A percentile compares a stretch with the other conserved stretches of the same genome.
Conservation (phyloP, 2,113 vertebrate species). For the Meles meles region DNA sequence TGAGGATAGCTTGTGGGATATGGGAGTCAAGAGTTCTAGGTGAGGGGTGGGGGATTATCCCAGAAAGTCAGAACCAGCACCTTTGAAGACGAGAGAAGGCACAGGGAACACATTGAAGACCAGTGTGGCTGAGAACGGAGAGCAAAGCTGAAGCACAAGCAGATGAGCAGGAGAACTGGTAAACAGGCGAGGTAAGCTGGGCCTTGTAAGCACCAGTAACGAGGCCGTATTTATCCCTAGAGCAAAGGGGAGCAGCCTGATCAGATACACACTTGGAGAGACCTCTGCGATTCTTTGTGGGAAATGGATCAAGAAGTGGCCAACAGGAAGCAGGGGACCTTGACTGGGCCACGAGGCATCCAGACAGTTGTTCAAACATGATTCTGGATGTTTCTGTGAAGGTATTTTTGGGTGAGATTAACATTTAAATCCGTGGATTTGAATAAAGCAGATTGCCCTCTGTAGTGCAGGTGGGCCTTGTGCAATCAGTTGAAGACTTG, state of each 20-base stretch:
- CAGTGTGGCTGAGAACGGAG: background rate
- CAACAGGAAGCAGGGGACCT: background rate
- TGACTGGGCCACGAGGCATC: background rate
- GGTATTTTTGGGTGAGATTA: background rate
- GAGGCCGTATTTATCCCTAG: background rate
- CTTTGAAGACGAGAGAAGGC: background rate
- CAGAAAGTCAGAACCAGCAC: background rate
- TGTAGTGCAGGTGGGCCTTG: background rate
- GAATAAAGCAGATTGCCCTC: background rate
- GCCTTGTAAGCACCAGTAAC: background rate
- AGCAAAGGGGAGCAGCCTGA: background rate
- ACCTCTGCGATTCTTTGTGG: background rate
- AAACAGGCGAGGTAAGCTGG: background rate
- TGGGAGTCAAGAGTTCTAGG: background rate
- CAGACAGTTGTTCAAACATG: background rate
- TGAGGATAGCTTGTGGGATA: background rate
- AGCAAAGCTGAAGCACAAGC: background rate
- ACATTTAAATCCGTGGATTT: background rate
- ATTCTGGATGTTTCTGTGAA: background rate
- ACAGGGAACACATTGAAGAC: background rate
- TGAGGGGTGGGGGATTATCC: background rate
- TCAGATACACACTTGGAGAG: background rate
- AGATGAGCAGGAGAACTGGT: background rate
- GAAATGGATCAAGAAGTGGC: background rate
- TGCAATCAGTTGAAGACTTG: background rate